Percentiles rank a stretch among this genome's conserved stretches.
Conservation (phyloP, 2,888 invertebrate species). For the Latheticus oryzae region DNA sequence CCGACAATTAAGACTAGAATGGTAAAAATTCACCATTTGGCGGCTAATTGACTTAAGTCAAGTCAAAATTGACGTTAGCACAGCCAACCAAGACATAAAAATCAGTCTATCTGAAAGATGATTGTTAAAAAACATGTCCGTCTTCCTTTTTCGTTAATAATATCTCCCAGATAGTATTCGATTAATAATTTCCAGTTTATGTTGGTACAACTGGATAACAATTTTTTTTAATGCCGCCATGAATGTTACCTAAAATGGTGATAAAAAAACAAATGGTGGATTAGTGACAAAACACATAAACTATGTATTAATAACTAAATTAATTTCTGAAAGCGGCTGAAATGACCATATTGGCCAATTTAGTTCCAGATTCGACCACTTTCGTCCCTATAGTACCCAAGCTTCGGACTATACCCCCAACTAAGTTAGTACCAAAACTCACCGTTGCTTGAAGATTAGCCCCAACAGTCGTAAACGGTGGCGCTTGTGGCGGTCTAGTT, state of each 20-base stretch:
- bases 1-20: slow-evolving; percentile 15
- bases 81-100: slow-evolving; percentile 27
- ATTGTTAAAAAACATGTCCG: slow-evolving; percentile 4
- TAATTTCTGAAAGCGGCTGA: slow-evolving; percentile 41
- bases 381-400: slow-evolving; percentile 53
- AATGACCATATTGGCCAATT: slow-evolving; percentile 60
- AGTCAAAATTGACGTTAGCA: slow-evolving; percentile 16
- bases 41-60: slow-evolving; percentile 24
- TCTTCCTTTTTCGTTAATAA: slow-evolving; percentile 28
- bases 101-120: slow-evolving; percentile 30
- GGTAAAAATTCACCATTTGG: slow-evolving; percentile 16
- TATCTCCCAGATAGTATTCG: slow-evolving; percentile 36
- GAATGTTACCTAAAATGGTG: slow-evolving; percentile 38
- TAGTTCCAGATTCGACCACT: slow-evolving; percentile 60
- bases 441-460: slow-evolving; percentile 56
- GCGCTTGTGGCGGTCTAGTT: slow-evolving; percentile 39
- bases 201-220: slow-evolving; percentile 39
- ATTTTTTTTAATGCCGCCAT: slow-evolving; percentile 33
- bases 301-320: slow-evolving; percentile 26
- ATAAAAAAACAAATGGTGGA: slow-evolving; percentile 33
- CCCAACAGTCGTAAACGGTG: slow-evolving; percentile 49
- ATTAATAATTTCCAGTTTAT: slow-evolving; percentile 38
- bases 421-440: slow-evolving; percentile 54
- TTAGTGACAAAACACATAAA: slow-evolving; percentile 27
- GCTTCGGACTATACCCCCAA: slow-evolving; percentile 53